These are phyloP conservation scores for Heliothis peltigera DNA, from an alignment of 2,888 invertebrate species.

Conservation along the genomic window DNA sequence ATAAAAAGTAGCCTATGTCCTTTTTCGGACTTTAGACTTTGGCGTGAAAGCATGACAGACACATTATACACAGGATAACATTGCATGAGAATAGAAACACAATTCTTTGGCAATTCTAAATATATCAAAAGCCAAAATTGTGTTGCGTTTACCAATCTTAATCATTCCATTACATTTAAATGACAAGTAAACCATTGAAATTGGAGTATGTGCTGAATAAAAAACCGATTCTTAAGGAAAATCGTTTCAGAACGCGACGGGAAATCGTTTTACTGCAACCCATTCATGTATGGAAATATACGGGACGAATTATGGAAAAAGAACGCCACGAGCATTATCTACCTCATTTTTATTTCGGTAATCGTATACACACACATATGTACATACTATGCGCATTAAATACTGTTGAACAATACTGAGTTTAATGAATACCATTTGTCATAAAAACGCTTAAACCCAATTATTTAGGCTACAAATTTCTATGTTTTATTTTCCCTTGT, in stretches of 20 bases:
- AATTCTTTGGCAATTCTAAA: slow-evolving; percentile 35
- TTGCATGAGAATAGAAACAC: slow-evolving; percentile 5
- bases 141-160: slow-evolving; percentile 22
- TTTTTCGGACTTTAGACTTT: too few species aligned
- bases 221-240: slow-evolving; percentile 67
- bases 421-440: too few species aligned
- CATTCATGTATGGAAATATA: slow-evolving; percentile 60
- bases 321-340: slow-evolving; percentile 2
- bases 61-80: too few species aligned
- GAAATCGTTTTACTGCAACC: slow-evolving; percentile 69
- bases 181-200: slow-evolving; percentile 61
- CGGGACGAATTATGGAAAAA: slow-evolving; percentile 13
- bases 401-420: too few species aligned
- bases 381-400: too few species aligned
- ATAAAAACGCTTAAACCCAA: too few species aligned
- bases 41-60: too few species aligned
- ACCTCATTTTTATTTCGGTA: neutral
- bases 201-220: slow-evolving; percentile 55
- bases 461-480: too few species aligned
- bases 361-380: too few species aligned
- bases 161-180: slow-evolving; percentile 60
- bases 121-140: slow-evolving; percentile 1
- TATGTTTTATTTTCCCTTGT: too few species aligned
- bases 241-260: slow-evolving; percentile 58
- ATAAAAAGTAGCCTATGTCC: too few species aligned